Conservation (phyloP, 2,888 invertebrate species). For the Podabrus alpinus region DNA sequence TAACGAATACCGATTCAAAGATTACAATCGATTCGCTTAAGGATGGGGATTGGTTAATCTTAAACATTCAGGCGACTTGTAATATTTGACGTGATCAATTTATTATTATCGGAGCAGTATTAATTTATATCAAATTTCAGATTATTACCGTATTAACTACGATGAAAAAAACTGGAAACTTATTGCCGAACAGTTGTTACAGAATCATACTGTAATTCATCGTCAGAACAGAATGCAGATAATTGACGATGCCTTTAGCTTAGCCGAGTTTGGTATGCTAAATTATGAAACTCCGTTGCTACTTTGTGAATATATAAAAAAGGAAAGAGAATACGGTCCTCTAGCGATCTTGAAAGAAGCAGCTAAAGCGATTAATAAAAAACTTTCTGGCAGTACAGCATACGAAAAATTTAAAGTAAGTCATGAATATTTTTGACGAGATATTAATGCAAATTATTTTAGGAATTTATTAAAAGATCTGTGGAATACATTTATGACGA, state of each 20-base stretch:
- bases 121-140: conserved; percentile 32
- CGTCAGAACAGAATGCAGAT: conserved; percentile 61
- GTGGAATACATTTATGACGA: background rate
- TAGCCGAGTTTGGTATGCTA: conserved; percentile 63
- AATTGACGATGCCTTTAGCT: conserved; percentile 57
- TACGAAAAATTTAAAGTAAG: background rate
- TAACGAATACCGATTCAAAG: background rate
- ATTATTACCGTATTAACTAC: conserved; percentile 53
- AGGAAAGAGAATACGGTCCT: conserved; percentile 59
- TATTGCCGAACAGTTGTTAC: conserved; percentile 52
- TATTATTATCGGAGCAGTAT: background rate
- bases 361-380: background rate
- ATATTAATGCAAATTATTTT: background rate
- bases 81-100: background rate
- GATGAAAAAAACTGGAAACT: conserved; percentile 53
- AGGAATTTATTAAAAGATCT: background rate
- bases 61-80: conserved; percentile 19
- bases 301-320: conserved; percentile 62
- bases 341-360: background rate
- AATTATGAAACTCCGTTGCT: conserved; percentile 60
- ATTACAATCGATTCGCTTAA: background rate
- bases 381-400: background rate
- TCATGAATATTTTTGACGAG: background rate
- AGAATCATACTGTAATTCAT: conserved; percentile 58
- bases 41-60: conserved; percentile 48